Evolutionary conservation across 2,113 vertebrate genomes (phyloP).

Genomic region (Gasterosteus nipponicus): DNA sequence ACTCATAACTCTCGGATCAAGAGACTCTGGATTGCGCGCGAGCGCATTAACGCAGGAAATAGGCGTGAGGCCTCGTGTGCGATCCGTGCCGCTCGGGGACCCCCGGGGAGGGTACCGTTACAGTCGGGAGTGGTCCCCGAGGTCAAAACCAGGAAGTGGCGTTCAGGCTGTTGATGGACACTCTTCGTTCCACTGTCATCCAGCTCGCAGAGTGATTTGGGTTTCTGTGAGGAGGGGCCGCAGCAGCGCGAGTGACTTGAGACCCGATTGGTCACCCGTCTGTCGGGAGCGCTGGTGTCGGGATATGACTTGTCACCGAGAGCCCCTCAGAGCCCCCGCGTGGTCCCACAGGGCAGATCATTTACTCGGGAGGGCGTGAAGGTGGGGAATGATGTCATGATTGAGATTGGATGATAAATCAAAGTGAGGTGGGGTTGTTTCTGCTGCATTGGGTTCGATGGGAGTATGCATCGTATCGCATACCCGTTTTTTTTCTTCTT

Average conservation of each 20-base stretch:
- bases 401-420: slow-evolving; percentile 42
- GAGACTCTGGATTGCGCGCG: slow-evolving; percentile 40
- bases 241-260: slow-evolving; percentile 10
- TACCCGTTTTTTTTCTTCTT: too few relatives aligned
- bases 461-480: not conserved
- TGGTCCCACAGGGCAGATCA: slow-evolving; percentile 68
- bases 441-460: slow-evolving; percentile 2
- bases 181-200: slow-evolving; percentile 40
- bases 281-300: slow-evolving; percentile 47
- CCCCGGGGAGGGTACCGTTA: too few relatives aligned
- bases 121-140: slow-evolving; percentile 30
- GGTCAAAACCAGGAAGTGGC: slow-evolving; percentile 36
- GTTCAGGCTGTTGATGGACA: slow-evolving; percentile 21
- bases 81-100: not conserved
- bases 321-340: slow-evolving; percentile 39
- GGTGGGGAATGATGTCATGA: slow-evolving; percentile 71
- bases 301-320: slow-evolving; percentile 39
- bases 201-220: slow-evolving; percentile 16
- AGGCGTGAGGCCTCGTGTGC: not conserved
- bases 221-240: slow-evolving; percentile 26
- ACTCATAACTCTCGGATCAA: slow-evolving; percentile 37
- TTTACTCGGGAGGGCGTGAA: slow-evolving; percentile 57
- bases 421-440: not conserved
- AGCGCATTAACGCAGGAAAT: slow-evolving; percentile 37
- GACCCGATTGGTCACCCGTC: slow-evolving; percentile 57